phyloP scores from a whole-genome alignment of 2,888 invertebrate genomes.

The Cryptophagus acutangulus region DNA sequence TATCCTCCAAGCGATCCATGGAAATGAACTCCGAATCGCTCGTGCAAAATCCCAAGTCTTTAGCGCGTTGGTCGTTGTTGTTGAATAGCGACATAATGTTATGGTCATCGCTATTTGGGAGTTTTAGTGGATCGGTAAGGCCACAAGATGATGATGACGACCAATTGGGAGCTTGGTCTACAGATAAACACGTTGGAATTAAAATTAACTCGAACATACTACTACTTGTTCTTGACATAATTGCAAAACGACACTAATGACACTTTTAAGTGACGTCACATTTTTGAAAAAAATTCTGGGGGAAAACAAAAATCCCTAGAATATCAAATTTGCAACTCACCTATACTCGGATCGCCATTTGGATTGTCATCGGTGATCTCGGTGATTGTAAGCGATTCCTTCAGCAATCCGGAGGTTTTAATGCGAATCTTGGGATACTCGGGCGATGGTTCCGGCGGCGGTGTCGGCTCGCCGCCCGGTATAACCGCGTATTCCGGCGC shows the following conservation, averaged over 20 bases:
- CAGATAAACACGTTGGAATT: too few relatives aligned
- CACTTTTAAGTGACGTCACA: too few relatives aligned
- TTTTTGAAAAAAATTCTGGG: slow-evolving; percentile 14
- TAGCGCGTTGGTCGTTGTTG: slow-evolving; percentile 41
- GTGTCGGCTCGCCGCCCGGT: slow-evolving; percentile 41
- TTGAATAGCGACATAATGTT: slow-evolving; percentile 41
- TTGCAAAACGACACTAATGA: too few relatives aligned
- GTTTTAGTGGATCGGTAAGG: slow-evolving; percentile 42
- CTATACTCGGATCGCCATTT: slow-evolving; percentile 29
- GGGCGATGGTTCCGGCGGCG: slow-evolving; percentile 41
- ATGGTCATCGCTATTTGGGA: slow-evolving; percentile 39
- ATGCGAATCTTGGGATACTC: slow-evolving; percentile 46
- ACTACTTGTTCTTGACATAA: too few relatives aligned
- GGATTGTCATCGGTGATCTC: slow-evolving; percentile 45
- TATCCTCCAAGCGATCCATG: slow-evolving; percentile 42
- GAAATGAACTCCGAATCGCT: slow-evolving; percentile 47
- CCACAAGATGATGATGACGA: slow-evolving; percentile 38
- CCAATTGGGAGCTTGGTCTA: slow-evolving; percentile 18
- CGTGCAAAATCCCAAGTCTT: slow-evolving; percentile 44
- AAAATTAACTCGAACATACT: too few relatives aligned
- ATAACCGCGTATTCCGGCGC: slow-evolving; percentile 33
- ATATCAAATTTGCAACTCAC: too few relatives aligned
- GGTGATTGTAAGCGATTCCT: slow-evolving; percentile 38
- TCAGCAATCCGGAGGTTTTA: slow-evolving; percentile 42
- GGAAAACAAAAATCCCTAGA: too few relatives aligned